These are phyloP conservation scores for Aphelocoma californica DNA, from an alignment of 2,797 vertebrate species.

Conservation along the genomic window DNA sequence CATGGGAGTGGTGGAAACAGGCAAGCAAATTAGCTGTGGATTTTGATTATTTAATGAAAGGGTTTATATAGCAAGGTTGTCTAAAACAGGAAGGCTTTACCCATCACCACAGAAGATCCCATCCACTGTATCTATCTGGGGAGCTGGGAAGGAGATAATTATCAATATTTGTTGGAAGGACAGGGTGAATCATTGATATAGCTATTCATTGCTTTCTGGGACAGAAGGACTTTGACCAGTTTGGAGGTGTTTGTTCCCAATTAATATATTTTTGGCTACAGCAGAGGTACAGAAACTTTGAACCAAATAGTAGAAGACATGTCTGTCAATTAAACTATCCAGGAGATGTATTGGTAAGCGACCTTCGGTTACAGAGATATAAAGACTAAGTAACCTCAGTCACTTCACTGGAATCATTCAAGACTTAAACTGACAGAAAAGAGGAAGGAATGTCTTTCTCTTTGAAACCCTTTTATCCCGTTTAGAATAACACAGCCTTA, in stretches of 20 bases:
- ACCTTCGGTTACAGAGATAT: neutral
- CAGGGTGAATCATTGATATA: neutral
- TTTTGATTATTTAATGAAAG: neutral
- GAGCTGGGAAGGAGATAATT: neutral
- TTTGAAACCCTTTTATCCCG: neutral
- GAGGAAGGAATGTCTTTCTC: neutral
- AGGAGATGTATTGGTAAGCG: neutral
- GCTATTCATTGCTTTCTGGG: neutral
- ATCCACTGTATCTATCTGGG: neutral
- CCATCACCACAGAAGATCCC: neutral
- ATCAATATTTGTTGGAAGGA: neutral
- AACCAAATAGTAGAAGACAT: neutral
- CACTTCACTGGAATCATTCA: constrained; percentile 16
- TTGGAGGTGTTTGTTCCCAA: neutral
- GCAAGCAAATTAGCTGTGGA: neutral
- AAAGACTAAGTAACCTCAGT: constrained; percentile 11
- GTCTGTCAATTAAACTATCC: constrained; percentile 4
- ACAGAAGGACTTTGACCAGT: neutral
- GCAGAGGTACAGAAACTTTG: constrained; percentile 6
- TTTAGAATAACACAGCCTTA: neutral
- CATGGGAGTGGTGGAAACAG: neutral
- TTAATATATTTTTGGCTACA: constrained; percentile 12
- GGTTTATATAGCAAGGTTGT: neutral
- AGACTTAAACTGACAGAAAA: constrained; percentile 14
- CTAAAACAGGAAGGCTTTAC: neutral